phyloP scores from a whole-genome alignment of 2,797 vertebrate species.

The Phalloptychus januarius region DNA sequence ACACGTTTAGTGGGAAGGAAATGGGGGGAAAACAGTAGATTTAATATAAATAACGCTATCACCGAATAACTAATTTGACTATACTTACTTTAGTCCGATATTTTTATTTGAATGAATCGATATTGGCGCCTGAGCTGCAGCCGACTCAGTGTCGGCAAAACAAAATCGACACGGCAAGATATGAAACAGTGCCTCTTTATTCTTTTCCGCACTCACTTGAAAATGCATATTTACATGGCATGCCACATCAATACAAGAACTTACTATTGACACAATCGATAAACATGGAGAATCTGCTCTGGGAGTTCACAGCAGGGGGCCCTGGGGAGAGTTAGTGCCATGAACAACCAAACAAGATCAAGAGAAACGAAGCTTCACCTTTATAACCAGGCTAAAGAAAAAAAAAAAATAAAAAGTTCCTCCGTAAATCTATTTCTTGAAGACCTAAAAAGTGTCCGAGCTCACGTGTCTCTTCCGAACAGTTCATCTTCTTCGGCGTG shows the following conservation, averaged over 20 bases:
- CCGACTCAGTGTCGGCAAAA: constrained; percentile 2
- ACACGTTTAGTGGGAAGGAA: not conserved
- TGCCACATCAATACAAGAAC: constrained; percentile 87
- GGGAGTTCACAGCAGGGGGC: constrained; percentile 44
- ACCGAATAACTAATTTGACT: not conserved
- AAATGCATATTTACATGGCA: constrained; percentile 89
- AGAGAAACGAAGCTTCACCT: constrained; percentile 63
- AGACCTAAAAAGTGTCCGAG: constrained; percentile 66
- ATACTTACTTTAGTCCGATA: not conserved
- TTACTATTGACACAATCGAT: constrained; percentile 81
- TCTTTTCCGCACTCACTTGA: constrained; percentile 83
- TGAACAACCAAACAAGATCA: constrained; percentile 59
- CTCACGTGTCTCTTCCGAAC: constrained; percentile 36
- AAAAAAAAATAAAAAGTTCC: constrained; percentile 62
- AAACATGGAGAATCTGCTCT: constrained; percentile 81
- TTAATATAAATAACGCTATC: not conserved
- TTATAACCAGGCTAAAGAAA: constrained; percentile 62
- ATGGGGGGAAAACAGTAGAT: not conserved
- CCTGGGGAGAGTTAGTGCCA: constrained; percentile 25
- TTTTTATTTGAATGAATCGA: not conserved
- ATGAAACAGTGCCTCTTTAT: constrained; percentile 87
- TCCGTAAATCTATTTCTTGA: constrained; percentile 58
- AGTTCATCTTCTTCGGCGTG: constrained; percentile 23
- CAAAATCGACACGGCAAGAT: constrained; percentile 48
- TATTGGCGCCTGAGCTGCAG: not conserved